These are phyloP conservation scores for Thera obeliscata DNA, from an alignment of 2,888 invertebrate genomes.

Conservation along the genomic window DNA sequence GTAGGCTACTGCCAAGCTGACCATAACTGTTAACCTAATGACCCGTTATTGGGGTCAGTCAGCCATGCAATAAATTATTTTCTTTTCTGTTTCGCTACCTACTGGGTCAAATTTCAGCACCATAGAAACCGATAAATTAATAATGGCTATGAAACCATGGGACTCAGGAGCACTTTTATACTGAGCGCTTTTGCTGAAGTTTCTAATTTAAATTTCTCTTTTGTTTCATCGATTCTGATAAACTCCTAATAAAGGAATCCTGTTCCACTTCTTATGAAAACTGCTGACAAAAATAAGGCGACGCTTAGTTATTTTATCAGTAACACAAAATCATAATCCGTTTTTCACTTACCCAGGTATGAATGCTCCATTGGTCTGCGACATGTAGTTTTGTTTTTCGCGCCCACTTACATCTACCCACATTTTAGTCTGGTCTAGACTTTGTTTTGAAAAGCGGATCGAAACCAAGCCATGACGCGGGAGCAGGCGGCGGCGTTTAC, in stretches of 20 bases:
- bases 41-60: slow-evolving; percentile 2
- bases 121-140: background rate
- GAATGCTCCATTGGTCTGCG: slow-evolving; percentile 85
- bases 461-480: slow-evolving; percentile 56
- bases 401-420: slow-evolving; percentile 86
- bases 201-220: background rate
- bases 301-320: no score
- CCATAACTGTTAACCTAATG: slow-evolving; percentile 5
- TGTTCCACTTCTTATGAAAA: background rate
- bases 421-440: slow-evolving; percentile 66
- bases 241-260: background rate
- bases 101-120: background rate
- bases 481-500: slow-evolving; percentile 54
- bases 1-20: background rate
- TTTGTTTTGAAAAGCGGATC: slow-evolving; percentile 47
- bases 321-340: background rate
- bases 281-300: no score
- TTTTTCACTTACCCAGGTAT: slow-evolving; percentile 86
- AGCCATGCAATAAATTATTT: background rate
- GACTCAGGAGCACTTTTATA: no score
- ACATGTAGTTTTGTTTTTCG: slow-evolving; percentile 85
- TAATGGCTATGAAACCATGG: background rate
- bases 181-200: no score
- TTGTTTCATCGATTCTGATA: background rate
- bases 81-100: background rate